Percentiles rank a stretch among this genome's conserved stretches.
Evolutionary conservation across 2,797 vertebrate species (phyloP).

Genomic region (Menidia menidia): DNA sequence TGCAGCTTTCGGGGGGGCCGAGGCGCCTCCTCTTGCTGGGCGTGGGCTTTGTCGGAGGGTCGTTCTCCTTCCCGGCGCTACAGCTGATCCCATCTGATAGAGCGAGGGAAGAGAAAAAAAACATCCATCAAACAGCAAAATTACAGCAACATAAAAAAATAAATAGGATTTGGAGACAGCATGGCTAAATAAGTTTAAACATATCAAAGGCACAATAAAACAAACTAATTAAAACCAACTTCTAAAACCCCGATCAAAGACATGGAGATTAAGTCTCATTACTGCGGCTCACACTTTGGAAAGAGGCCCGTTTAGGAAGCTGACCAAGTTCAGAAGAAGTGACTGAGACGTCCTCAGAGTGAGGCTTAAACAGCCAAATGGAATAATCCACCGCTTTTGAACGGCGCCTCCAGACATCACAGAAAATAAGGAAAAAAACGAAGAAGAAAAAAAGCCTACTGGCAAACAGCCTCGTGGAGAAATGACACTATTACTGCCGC

Average conservation of each 20-base stretch:
- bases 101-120: neutral
- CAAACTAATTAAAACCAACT: conserved; percentile 4
- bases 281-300: conserved; percentile 35
- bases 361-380: conserved; percentile 24
- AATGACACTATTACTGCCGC: conserved; percentile 68
- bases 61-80: conserved; percentile 75
- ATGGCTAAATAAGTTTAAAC: conserved; percentile 23
- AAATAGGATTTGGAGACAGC: conserved; percentile 18
- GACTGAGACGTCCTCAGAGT: conserved; percentile 40
- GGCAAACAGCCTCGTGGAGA: conserved; percentile 50
- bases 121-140: neutral
- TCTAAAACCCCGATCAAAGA: conserved; percentile 16
- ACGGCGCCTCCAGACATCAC: conserved; percentile 53
- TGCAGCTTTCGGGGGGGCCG: conserved; percentile 48
- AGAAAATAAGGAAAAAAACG: too few relatives aligned
- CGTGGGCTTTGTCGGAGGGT: conserved; percentile 50
- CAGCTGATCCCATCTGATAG: conserved; percentile 60
- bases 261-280: conserved; percentile 18
- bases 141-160: conserved; percentile 37
- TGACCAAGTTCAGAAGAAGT: conserved; percentile 37
- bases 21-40: conserved; percentile 73
- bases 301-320: conserved; percentile 24
- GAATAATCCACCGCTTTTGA: conserved; percentile 57
- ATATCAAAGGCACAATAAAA: conserved; percentile 13
- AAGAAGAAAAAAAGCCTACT: conserved; percentile 58